Evolutionary conservation across 2,113 vertebrate species (phyloP), one percentile per base, ranked within the genome.

Genomic region (Rhea americana): DNA sequence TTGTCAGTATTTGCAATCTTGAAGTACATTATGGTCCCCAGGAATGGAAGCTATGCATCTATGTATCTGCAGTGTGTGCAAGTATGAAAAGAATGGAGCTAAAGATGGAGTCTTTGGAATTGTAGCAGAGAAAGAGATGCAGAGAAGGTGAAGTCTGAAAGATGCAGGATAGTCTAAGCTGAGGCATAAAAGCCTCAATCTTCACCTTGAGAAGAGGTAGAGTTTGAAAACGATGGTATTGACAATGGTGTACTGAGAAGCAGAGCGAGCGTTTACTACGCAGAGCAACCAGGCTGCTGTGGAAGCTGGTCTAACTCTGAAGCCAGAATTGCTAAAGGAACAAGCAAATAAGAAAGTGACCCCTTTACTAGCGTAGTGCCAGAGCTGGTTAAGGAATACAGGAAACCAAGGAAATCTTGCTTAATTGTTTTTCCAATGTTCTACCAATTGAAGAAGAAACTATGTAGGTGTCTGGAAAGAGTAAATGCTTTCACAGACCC

Each of bases 301-400:
- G 80, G 37, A 89, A 88, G 73, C 76, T 81, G 48, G 7, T 78
- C 39, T 58, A 58, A 66, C 77, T 62, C 74, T 91, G 48, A 53
- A 93, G 90, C 53, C 74, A 72, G 82, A 86, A 62, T 75, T 68
- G 39, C 28, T 50, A 35, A 59, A 41, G 24, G 72, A 61, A 90
- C 48, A 85, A 71, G 68, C 85, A 70, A 73, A 76, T 26, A 50
- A 61, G 63, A 72, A 80, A 51, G 51, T 61, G 37, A 37, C 10
- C 45, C 48, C 39, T 37, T 84, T 83, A 68, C 51, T 91, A 8
- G 83, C 50, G 22, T 43, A 15, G 88, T 71, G 72, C 76, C 79
- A 84, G 81, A 65, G 88, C 94, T 92, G 68, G 35, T 86, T 84
- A 67, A 82, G 92, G 90, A 93, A 95, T 95, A 77, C 76, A 84